phyloP scores from a whole-genome alignment of 2,888 invertebrate genomes.

The Ischnura elegans region DNA sequence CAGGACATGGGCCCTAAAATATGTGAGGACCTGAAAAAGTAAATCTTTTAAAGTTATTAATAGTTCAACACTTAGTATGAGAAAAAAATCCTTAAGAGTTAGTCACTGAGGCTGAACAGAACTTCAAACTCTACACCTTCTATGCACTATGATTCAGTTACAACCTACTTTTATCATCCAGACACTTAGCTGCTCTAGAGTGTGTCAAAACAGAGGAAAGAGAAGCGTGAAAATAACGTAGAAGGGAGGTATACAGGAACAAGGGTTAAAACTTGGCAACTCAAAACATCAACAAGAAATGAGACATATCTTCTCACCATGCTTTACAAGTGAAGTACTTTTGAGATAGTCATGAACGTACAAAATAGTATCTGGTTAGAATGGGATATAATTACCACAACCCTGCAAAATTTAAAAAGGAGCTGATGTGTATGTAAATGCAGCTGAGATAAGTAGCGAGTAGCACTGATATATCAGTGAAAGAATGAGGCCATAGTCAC shows the following conservation, averaged over 20 bases:
- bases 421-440: background rate
- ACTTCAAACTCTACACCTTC: background rate
- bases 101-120: background rate
- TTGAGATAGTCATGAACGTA: background rate
- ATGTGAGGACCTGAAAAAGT: no score
- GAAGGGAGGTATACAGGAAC: background rate
- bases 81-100: background rate
- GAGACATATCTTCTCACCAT: background rate
- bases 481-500: background rate
- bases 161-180: background rate
- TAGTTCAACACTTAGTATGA: background rate
- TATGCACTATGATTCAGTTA: background rate
- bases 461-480: background rate
- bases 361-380: background rate
- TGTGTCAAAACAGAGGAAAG: background rate
- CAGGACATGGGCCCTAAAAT: no score
- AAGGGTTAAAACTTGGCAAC: background rate
- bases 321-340: background rate
- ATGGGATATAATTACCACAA: background rate
- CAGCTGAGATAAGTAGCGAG: background rate
- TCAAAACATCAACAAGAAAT: background rate
- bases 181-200: background rate
- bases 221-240: constrained; percentile 17
- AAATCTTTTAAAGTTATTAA: no score
- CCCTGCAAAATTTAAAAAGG: constrained; percentile 11